Base-by-base conservation (phyloP, 1,140 invertebrate species). In the Caenorhabditis tropicalis region DNA sequence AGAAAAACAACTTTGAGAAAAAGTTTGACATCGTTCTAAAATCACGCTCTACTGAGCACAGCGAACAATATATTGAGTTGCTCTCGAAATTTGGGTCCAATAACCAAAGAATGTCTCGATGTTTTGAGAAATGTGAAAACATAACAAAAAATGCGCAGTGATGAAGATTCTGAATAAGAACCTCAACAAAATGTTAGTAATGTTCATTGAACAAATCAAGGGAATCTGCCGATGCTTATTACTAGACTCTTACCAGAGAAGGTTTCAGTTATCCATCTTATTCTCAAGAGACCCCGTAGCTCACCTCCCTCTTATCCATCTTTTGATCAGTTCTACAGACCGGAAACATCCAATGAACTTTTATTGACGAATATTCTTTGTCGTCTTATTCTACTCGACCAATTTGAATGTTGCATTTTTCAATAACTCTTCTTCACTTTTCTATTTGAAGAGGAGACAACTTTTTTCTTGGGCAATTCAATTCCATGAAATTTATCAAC, bases 401-500 rank as follows among this genome's bases (percentile, higher is more conserved):
- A 65, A 65, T 65, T 36, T 24, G 36, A 74, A 74, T 74, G 65
- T 74, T 74, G 65, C 65, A n/a, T 24, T 74, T 74, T 43, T 74
- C 65, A 43, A 74, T 74, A 74, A 74, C 65, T 56, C 33, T 65
- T 65, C 31, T 65, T 65, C 56, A 16, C 29, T 6, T 27, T 33
- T 65, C 58, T 65, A 12, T 24, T 7, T 74, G 9, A 16, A 74
- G n/a, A 19, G 6, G 19, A 43, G 36, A 43, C 27, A 74, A 43
- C 36, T 74, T 39, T 43, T 74, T 74, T 43, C 27, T 43, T 74
- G 5, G 7, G 2, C 33, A 74, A 74, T 74, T 74, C 33, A 74
- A 74, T 74, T 74, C 19, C n/a, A 43, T 74, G 58, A 74, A 74
- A 24, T 74, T 74, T 74, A 74, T 74, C 65, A 74, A 74, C 36